Percentiles rank a stretch among this genome's conserved stretches.
These are phyloP conservation scores for Geopemphigus sp. DNA, from an alignment of 1,140 invertebrate species.

Conservation along the genomic window DNA sequence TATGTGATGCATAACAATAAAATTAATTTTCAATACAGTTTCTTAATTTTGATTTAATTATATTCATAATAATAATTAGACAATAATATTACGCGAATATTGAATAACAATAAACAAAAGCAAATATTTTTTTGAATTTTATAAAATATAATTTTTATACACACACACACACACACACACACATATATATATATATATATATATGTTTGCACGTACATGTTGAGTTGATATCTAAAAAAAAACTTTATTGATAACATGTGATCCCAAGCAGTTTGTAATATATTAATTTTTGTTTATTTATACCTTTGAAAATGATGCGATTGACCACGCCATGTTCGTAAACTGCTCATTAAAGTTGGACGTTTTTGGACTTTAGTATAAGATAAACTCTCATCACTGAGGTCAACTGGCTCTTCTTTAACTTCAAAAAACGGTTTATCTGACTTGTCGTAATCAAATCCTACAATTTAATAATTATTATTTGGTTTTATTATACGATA, in stretches of 20 bases:
- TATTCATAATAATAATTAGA: too few species aligned
- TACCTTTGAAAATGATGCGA: conserved; percentile 34
- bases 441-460: conserved; percentile 25
- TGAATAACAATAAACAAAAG: too few species aligned
- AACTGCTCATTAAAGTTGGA: conserved; percentile 4
- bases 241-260: neutral
- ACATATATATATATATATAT: neutral
- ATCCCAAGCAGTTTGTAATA: too few species aligned
- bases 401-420: neutral
- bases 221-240: neutral
- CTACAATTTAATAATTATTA: neutral
- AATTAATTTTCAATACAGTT: too few species aligned
- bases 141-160: too few species aligned
- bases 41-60: too few species aligned
- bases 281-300: too few species aligned
- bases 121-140: too few species aligned
- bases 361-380: neutral
- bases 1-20: too few species aligned
- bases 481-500: neutral
- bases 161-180: too few species aligned
- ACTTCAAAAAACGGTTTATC: conserved; percentile 23
- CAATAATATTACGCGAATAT: too few species aligned
- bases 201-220: neutral
- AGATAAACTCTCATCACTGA: neutral
- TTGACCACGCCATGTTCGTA: neutral